Conservation (phyloP, 2,797 vertebrate species). For the Threskiornis aethiopicus region DNA sequence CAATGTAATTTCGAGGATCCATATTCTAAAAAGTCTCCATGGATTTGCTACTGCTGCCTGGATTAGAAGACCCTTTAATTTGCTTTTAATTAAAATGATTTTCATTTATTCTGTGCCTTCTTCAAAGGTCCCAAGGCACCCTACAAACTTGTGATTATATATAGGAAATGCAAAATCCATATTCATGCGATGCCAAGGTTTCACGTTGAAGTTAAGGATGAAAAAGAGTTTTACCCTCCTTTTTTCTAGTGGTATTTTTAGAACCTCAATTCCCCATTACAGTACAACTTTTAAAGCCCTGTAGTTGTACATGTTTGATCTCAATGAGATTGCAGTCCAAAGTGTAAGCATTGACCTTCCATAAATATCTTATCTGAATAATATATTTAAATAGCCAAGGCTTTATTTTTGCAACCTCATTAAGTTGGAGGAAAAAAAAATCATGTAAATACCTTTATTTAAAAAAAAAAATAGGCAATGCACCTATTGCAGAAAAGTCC, state of each 20-base stretch:
- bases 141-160: not conserved
- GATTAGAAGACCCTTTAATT: constrained; percentile 52
- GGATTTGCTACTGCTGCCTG: constrained; percentile 4
- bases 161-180: not conserved
- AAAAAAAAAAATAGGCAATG: not conserved
- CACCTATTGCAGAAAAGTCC: not conserved
- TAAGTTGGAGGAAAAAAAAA: not conserved
- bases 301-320: not conserved
- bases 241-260: not conserved
- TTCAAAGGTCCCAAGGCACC: not conserved
- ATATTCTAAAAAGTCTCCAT: not conserved
- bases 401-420: not conserved
- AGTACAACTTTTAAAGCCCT: not conserved
- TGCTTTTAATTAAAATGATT: constrained; percentile 62
- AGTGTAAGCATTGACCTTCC: not conserved
- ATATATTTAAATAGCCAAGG: not conserved
- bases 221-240: not conserved
- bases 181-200: not conserved
- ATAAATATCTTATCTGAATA: not conserved
- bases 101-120: constrained; percentile 31
- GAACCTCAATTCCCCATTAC: not conserved
- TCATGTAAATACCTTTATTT: not conserved
- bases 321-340: not conserved
- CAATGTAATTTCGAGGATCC: constrained; percentile 8
- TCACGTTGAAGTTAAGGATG: not conserved